Percentiles rank a stretch among this genome's conserved stretches.
These are phyloP conservation scores for Montipora foliosa DNA, from an alignment of 64 coral and sea anemone species.

Conservation along the genomic window DNA sequence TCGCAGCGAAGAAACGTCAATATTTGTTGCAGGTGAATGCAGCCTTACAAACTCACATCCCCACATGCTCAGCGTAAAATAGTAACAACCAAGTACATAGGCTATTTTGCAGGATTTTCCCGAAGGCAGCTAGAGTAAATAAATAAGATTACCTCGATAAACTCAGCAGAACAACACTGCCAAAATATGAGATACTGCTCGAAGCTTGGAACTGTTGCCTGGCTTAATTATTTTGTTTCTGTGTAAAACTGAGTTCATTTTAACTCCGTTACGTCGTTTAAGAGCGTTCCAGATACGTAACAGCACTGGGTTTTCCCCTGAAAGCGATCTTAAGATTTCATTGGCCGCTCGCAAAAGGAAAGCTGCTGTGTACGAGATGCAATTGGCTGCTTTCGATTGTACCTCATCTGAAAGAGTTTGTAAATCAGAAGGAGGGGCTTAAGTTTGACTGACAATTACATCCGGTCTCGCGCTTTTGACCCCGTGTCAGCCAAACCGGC, in stretches of 20 bases:
- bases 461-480: slow-evolving; percentile 34
- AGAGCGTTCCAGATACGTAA: not conserved
- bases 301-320: slow-evolving; percentile 2
- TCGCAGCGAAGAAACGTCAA: not conserved
- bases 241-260: not conserved
- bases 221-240: not conserved
- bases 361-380: not conserved
- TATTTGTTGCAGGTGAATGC: not conserved
- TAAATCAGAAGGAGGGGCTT: not conserved
- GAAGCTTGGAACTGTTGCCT: not conserved
- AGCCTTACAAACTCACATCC: not conserved
- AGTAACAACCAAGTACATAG: not conserved
- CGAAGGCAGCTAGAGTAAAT: not conserved
- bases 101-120: too few species aligned
- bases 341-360: not conserved
- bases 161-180: not conserved
- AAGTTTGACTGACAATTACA: slow-evolving; percentile 49
- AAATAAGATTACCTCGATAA: slow-evolving; percentile 1
- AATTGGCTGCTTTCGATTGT: not conserved
- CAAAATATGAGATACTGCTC: not conserved
- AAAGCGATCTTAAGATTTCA: not conserved
- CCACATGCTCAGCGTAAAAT: not conserved
- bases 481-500: slow-evolving; percentile 17
- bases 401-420: not conserved
- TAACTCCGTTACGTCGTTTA: slow-evolving; percentile 1